Evolutionary conservation across 2,797 vertebrate species (phyloP).

Genomic region (Furcifer pardalis): DNA sequence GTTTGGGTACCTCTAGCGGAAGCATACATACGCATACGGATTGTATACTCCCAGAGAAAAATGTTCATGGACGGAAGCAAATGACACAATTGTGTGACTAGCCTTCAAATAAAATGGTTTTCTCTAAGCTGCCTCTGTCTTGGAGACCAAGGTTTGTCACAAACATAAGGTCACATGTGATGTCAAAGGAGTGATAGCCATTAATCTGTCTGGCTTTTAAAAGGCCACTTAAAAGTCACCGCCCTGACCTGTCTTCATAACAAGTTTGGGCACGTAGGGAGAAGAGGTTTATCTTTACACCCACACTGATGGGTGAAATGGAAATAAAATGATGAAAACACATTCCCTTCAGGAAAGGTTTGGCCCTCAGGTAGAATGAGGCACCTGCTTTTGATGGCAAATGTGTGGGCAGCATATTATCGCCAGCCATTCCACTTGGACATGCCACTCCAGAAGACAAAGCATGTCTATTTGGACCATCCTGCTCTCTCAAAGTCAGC

Average conservation of each 20-base stretch:
- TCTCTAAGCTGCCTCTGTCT: background rate
- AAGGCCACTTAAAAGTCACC: background rate
- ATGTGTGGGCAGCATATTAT: background rate
- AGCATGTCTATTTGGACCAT: too few species aligned
- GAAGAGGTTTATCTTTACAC: background rate
- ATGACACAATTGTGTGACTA: background rate
- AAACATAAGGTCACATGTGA: background rate
- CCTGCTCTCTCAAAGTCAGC: too few species aligned
- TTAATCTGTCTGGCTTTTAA: background rate
- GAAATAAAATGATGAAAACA: background rate
- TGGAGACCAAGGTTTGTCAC: background rate
- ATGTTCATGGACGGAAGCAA: background rate
- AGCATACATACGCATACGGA: background rate
- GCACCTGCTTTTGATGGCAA: background rate
- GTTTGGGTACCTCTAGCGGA: background rate
- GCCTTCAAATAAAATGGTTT: background rate
- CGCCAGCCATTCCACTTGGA: too few species aligned
- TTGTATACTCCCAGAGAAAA: background rate
- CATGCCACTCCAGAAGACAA: too few species aligned
- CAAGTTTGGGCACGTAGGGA: background rate
- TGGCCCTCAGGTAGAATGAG: background rate
- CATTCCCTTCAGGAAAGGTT: background rate
- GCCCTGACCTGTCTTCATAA: too few species aligned
- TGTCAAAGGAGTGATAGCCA: background rate
- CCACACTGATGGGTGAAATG: background rate